Base-by-base conservation (phyloP, 35 echinoderm and acorn worm genomes). In the Apostichopus californicus region DNA sequence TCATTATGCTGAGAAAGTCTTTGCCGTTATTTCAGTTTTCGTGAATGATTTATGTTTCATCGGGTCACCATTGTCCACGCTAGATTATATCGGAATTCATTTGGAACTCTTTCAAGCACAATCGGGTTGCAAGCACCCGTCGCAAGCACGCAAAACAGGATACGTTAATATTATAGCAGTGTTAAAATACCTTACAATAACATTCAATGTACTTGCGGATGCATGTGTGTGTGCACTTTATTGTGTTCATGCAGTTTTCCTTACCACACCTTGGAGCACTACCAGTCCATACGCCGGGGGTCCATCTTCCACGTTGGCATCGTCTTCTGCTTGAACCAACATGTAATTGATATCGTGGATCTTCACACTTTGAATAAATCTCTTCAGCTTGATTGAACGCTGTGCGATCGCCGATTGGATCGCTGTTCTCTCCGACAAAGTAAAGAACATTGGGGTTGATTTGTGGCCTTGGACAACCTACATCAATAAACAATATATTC, bases 401-500 rank as follows among this genome's bases (percentile, higher is more conserved):
- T 6, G 11, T 75, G n/a, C 15, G 71, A 75, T 75, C 6, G 0
- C 20, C 20, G 0, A 75, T 22, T 0, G 71, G 71, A 18, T 75
- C 17, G 21, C n/a, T n/a, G n/a, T 75, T 75, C 0, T 61, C 8
- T 61, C 58, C 15, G 13, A 75, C 71, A 1, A 18, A 18, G 71
- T 75, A 75, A 75, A 75, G 14, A 20, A 75, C 71, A 75, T 75
- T 75, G 7, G 18, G 71, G 1, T 75, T 75, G 21, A 75, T 22
- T 75, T 75, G 71, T 75, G 71, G 71, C 71, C 71, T 75, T 18
- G 71, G 71, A n/a, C 71, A 75, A 75, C n/a, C 71, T 75, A 75
- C 3, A 46, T 46, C 34, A 46, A 46, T 46, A 46, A 46, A 46
- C 34, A 2, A 46, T 46, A 4, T 46, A 46, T 46, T 46, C 3